Evolutionary conservation across 1,140 invertebrate genomes (phyloP).

Genomic region (Nasonia giraulti): DNA sequence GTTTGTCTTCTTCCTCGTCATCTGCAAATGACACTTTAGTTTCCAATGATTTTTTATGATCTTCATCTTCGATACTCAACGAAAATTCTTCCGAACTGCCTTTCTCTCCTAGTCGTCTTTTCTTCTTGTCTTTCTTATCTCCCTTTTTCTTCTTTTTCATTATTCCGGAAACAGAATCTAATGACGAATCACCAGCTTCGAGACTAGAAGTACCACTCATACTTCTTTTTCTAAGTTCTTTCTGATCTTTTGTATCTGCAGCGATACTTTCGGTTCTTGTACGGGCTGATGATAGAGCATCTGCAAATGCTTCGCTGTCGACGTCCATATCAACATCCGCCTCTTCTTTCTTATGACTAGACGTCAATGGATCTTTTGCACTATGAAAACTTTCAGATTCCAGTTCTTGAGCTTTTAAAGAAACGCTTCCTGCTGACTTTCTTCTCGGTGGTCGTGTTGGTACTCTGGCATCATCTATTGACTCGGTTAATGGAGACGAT

Average conservation of each 20-base stretch:
- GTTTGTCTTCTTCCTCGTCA: constrained; percentile 42
- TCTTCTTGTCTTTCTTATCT: constrained; percentile 54
- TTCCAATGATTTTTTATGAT: neutral
- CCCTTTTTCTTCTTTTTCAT: constrained; percentile 56
- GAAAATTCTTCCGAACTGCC: constrained; percentile 61
- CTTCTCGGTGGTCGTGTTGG: constrained; percentile 64
- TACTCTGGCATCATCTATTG: constrained; percentile 52
- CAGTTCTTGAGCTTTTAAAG: constrained; percentile 61
- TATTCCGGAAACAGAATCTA: constrained; percentile 56
- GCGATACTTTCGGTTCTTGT: constrained; percentile 53
- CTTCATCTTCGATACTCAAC: constrained; percentile 37
- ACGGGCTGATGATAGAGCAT: constrained; percentile 64
- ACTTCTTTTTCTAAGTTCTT: constrained; percentile 54
- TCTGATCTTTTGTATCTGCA: constrained; percentile 41
- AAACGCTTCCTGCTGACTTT: constrained; percentile 64
- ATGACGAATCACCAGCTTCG: constrained; percentile 58
- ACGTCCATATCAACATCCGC: constrained; percentile 53
- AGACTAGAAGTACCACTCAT: constrained; percentile 53
- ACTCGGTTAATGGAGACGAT: constrained; percentile 59
- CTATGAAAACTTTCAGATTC: constrained; percentile 71
- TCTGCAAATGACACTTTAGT: constrained; percentile 26
- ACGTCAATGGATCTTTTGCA: constrained; percentile 60
- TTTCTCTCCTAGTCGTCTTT: constrained; percentile 55
- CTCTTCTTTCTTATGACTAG: constrained; percentile 47
- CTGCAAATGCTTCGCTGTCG: constrained; percentile 69